Evolutionary conservation across 2,113 vertebrate genomes (phyloP).

Genomic region (Typhlomys cinereus): DNA sequence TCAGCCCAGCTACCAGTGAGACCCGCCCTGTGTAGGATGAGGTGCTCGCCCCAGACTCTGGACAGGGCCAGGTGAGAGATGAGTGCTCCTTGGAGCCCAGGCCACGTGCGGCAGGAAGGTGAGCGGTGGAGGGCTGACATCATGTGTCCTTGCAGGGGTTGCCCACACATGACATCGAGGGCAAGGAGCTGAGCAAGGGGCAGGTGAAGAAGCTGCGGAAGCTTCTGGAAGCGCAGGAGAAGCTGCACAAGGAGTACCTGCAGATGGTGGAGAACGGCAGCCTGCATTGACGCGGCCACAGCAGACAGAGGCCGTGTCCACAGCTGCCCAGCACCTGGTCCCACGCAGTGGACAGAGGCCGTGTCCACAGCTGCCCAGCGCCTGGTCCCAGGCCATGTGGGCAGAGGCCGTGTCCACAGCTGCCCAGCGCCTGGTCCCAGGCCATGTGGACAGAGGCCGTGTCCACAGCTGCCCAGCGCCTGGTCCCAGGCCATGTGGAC

Average conservation of each 20-base stretch:
- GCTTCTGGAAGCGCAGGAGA: slow-evolving; percentile 94
- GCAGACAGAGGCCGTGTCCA: no score
- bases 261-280: slow-evolving; percentile 87
- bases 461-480: slow-evolving; percentile 52
- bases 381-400: slow-evolving; percentile 61
- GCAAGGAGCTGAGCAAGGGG: slow-evolving; percentile 97
- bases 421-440: neutral
- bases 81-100: neutral
- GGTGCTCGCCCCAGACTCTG: neutral
- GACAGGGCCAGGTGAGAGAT: neutral
- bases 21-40: no score
- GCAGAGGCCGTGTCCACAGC: no score
- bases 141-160: slow-evolving; percentile 89
- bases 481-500: no score
- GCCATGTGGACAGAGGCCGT: neutral
- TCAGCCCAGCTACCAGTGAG: neutral
- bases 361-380: slow-evolving; percentile 40
- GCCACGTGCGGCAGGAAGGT: neutral
- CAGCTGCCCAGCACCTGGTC: neutral
- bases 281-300: slow-evolving; percentile 80
- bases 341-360: neutral
- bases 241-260: slow-evolving; percentile 91
- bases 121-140: accelerated
- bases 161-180: slow-evolving; percentile 94
- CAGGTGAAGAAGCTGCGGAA: slow-evolving; percentile 95